phyloP scores from a whole-genome alignment of 2,113 vertebrate genomes.

The Ascaphus truei region DNA sequence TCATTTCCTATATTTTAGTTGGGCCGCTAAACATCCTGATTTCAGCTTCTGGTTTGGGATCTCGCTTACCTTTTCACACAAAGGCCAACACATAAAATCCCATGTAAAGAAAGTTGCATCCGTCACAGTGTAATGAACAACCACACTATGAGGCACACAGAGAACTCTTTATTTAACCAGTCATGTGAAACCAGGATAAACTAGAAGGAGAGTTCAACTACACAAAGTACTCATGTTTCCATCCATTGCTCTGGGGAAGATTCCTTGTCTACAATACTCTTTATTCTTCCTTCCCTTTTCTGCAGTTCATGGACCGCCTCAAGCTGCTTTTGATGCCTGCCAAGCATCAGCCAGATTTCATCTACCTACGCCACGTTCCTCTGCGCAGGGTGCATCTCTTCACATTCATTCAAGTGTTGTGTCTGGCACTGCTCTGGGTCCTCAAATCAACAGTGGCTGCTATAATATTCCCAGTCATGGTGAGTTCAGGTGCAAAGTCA shows the following conservation, averaged over 20 bases:
- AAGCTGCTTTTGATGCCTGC: slow-evolving; percentile 95
- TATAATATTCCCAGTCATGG: slow-evolving; percentile 97
- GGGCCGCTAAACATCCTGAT: no score
- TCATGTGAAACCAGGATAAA: no score
- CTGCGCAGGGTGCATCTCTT: slow-evolving; percentile 93
- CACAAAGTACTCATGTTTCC: neutral
- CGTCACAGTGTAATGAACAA: no score
- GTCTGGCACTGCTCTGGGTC: slow-evolving; percentile 92
- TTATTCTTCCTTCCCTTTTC: neutral
- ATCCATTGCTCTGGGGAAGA: neutral
- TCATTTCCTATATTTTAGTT: no score
- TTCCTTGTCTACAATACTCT: neutral
- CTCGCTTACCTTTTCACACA: no score
- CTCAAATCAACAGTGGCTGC: slow-evolving; percentile 98
- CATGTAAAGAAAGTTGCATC: no score
- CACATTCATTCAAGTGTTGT: slow-evolving; percentile 90
- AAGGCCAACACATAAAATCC: no score
- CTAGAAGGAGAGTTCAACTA: neutral
- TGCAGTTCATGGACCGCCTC: slow-evolving; percentile 94
- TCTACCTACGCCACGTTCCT: slow-evolving; percentile 93
- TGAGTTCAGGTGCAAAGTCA: slow-evolving; percentile 59
- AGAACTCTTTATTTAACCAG: no score
- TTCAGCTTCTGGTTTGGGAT: no score
- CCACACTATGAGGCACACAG: no score
- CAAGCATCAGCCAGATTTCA: slow-evolving; percentile 94